Evolutionary conservation across 2,797 vertebrate species (phyloP), one percentile per base, ranked within the genome.

Genomic region (Avahi laniger): DNA sequence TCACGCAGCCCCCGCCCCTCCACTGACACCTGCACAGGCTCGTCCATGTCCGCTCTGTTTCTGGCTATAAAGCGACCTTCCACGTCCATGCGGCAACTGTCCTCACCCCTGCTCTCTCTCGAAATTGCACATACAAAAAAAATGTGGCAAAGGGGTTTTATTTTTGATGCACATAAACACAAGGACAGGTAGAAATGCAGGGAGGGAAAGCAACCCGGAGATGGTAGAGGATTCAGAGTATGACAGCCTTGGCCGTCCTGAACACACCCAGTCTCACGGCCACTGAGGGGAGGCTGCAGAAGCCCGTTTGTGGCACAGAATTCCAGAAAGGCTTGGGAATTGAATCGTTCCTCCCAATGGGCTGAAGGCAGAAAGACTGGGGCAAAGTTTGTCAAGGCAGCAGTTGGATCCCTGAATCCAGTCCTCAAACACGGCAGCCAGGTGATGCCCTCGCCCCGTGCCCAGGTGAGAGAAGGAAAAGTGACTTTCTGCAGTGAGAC

Each of bases 151-250:
- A 54, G 35, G 33, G 11, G 12, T 41, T 43, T 80, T 8, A 52
- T 28, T 73, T 92, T 22, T 15, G 35, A 83, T 0, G 8, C 20
- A 35, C 7, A 33, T 4, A 46, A 69, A 82, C 50, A 35, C 18
- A 63, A 70, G 69, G 69, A 38, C 22, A 30, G 28, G 70, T 4
- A 6, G 13, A 41, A 63, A 50, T 20, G 35, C 5, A 26, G 28
- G 18, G 41, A n/a, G 14, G n/a, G 28, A 63, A 38, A 50, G 57
- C 33, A 20, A 33, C 13, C 0, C 4, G 50, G 57, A 57, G 46
- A 38, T 0, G 4, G 11, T 2, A 0, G 5, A 4, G 33, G 8
- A 1, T 6, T 1, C 0, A 4, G n/a, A 35, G 67, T 0, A 4
- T 9, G 17, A 8, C 54, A 0, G 7, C 61, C 22, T 6, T 43